Evolutionary conservation across 2,113 vertebrate species (phyloP), one percentile per base, ranked within the genome.

Genomic region (Sander vitreus): DNA sequence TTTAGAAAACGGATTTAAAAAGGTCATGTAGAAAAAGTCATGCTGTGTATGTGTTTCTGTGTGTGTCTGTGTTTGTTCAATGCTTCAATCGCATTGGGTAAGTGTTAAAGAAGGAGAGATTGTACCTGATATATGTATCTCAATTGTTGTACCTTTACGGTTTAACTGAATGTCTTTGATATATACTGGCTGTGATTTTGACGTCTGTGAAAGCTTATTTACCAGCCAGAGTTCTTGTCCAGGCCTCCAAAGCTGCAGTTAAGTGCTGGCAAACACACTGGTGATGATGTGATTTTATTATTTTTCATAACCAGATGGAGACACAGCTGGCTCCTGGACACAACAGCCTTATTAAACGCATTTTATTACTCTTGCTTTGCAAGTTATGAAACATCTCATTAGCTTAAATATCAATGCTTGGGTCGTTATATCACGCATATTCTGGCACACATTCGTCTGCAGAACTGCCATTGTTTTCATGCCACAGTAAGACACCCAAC

Each of bases 291-390:
- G 51, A 77, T 79, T 70, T 74, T 39, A 1, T 11, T 62, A n/a
- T 75, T 60, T 78, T 80, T 69, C 19, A 64, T 25, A 63, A 76
- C n/a, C 85, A 92, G 85, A 88, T 82, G 78, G 83, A 43, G 73
- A 50, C 62, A 59, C 85, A 78, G 69, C 83, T 83, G 85, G 70
- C 33, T 75, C 48, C 76, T 84, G 81, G 80, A 82, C 57, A 67
- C 83, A 73, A 21, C 70, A n/a, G 18, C 67, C 55, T 72, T 58
- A 72, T 84, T 60, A 83, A 87, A 87, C 36, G 62, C 64, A 53
- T 88, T 85, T 80, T 84, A 86, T 62, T 64, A 63, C 77, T 33
- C 53, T 71, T 55, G 62, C 51, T 68, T 77, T 63, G 64, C 50
- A 68, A 79, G 81, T 82, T 64, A 80, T 54, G 33, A 72, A 80